These are phyloP conservation scores for Pterobdella sp. DNA, from an alignment of 2,888 invertebrate genomes.

Conservation along the genomic window DNA sequence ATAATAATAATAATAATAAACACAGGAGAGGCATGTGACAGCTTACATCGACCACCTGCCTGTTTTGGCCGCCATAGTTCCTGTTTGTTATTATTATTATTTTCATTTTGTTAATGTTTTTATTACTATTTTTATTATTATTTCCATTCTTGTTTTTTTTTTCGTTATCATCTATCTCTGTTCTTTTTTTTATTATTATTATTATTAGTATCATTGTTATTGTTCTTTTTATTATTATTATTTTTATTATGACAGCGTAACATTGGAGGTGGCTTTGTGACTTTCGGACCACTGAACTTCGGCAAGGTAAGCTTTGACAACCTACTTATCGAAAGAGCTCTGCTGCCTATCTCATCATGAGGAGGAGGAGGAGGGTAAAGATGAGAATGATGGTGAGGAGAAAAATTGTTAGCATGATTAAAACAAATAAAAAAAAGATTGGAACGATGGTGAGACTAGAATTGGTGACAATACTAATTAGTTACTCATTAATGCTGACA, in stretches of 20 bases:
- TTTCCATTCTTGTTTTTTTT: background rate
- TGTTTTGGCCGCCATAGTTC: background rate
- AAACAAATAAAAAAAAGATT: background rate
- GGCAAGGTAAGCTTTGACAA: slow-evolving; percentile 49
- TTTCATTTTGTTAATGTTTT: background rate
- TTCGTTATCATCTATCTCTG: background rate
- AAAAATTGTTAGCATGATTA: background rate
- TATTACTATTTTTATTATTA: background rate
- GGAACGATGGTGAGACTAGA: background rate
- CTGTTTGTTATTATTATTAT: background rate
- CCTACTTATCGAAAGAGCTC: slow-evolving; percentile 34
- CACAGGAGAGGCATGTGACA: background rate
- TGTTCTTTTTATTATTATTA: background rate
- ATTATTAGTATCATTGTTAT: background rate
- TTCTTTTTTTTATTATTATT: background rate
- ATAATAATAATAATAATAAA: no score
- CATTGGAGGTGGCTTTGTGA: slow-evolving; percentile 44
- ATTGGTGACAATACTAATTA: background rate
- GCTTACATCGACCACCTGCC: background rate
- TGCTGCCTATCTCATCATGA: background rate
- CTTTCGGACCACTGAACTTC: slow-evolving; percentile 45
- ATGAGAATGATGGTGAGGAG: background rate
- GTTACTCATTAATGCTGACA: background rate
- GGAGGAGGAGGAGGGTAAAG: background rate
- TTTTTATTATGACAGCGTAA: background rate